Base-by-base conservation (phyloP, 2,113 vertebrate species). In the Cariama cristata region DNA sequence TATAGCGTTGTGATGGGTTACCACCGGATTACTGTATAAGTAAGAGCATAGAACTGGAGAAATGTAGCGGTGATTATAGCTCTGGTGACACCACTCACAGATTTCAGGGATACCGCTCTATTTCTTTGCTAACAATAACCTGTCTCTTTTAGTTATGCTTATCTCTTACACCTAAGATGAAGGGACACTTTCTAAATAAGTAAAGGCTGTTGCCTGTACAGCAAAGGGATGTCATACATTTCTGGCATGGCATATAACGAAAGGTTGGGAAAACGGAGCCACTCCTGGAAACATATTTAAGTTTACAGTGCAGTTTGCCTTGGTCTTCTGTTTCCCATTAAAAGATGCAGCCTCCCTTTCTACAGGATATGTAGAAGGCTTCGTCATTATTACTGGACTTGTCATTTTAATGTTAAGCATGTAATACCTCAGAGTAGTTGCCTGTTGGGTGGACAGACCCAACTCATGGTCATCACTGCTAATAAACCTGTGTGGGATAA, bases 1-100 rank as follows among this genome's bases (percentile, higher is more conserved):
- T 8, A 2, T 5, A 44, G 6, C 49, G 86, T 42, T 77, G 14
- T 32, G 45, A 12, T 10, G 11, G 11, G 14, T 53, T 94, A 72
- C 14, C 16, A 33, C 8, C 0, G 0, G 35, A 7, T 30, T 62
- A 35, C 20, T 24, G 4, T 20, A 5, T 12, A 40, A 62, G 3
- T 14, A 45, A 47, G 3, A 23, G 5, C 16, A 52, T 20, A 55
- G 66, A 90, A 45, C 16, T 19, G 17, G 2, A 42, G 32, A 82
- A 92, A 27, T 8, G 8, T 32, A 60, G 18, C 8, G 12, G 20
- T 47, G 35, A 44, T 35, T 56, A 42, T 26, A 84, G 4, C 14
- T 59, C 47, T 71, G 9, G 8, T 33, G 22, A 55, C 23, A 40
- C 17, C 0, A 1, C 6, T 11, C 44, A 33, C 14, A 8, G 2